Conservation (phyloP, 2,113 vertebrate species). For the Hylia prasina region DNA sequence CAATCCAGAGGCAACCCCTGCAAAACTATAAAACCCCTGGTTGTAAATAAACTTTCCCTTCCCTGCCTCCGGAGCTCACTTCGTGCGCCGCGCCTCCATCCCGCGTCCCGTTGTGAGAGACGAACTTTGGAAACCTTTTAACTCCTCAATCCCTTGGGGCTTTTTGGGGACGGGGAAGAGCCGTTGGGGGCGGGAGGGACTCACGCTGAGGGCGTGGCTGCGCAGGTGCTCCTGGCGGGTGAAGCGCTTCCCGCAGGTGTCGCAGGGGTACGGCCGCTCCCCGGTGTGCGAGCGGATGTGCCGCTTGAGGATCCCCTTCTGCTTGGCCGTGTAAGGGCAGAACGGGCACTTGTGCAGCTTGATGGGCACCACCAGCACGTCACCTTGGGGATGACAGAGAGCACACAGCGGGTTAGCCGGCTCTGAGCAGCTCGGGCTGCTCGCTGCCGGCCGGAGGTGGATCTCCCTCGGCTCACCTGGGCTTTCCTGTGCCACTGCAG, state of each 20-base stretch:
- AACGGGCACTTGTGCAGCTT: slow-evolving; percentile 97
- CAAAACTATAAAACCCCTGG: too few species aligned
- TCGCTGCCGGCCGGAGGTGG: rapidly evolving
- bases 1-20: too few species aligned
- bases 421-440: rapidly evolving
- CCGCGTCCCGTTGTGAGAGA: too few species aligned
- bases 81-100: too few species aligned
- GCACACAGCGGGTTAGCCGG: rapidly evolving
- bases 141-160: too few species aligned
- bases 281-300: slow-evolving; percentile 97
- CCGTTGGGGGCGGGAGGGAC: too few species aligned
- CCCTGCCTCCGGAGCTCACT: too few species aligned
- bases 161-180: too few species aligned
- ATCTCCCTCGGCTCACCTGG: background rate
- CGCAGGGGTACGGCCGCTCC: slow-evolving; percentile 93
- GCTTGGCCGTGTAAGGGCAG: slow-evolving; percentile 95
- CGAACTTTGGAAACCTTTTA: too few species aligned
- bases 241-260: slow-evolving; percentile 94
- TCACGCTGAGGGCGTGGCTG: slow-evolving; percentile 90
- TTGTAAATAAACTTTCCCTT: too few species aligned
- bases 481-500: rapidly evolving
- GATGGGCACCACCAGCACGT: slow-evolving; percentile 88
- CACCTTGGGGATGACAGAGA: slow-evolving; percentile 70
- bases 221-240: slow-evolving; percentile 94
- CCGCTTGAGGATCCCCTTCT: slow-evolving; percentile 94